phyloP scores from a whole-genome alignment of 2,888 invertebrate species.

The Tetanocera ferruginea region DNA sequence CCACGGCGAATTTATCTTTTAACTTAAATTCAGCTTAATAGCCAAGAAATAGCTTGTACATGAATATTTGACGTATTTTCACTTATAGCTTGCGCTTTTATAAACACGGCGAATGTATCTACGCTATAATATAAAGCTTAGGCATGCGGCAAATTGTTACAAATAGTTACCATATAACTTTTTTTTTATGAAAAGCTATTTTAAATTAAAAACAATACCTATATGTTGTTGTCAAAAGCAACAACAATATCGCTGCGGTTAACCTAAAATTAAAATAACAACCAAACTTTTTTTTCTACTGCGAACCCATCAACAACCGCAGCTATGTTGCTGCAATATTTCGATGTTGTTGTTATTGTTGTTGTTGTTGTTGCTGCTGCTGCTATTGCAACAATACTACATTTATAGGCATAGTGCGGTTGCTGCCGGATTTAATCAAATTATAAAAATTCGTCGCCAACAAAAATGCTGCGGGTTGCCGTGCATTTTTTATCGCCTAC shows the following conservation, averaged over 20 bases:
- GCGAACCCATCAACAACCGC: slow-evolving; percentile 34
- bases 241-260: slow-evolving; percentile 61
- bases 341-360: slow-evolving; percentile 19
- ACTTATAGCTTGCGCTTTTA: background rate
- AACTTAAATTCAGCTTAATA: background rate
- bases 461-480: slow-evolving; percentile 31
- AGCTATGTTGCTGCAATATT: slow-evolving; percentile 30
- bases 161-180: background rate
- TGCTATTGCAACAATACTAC: slow-evolving; percentile 35
- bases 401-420: slow-evolving; percentile 32
- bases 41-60: background rate
- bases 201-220: background rate
- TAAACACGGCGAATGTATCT: background rate
- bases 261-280: slow-evolving; percentile 66
- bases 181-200: background rate
- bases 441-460: slow-evolving; percentile 38
- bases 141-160: background rate
- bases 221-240: background rate
- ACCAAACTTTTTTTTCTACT: slow-evolving; percentile 42
- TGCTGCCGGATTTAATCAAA: slow-evolving; percentile 37
- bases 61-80: background rate
- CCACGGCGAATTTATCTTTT: background rate
- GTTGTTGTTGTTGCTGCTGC: slow-evolving; percentile 7
- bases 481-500: background rate
- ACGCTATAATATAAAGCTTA: background rate